These are phyloP conservation scores for Mythimna pallens DNA, from an alignment of 2,888 invertebrate species.

Conservation along the genomic window DNA sequence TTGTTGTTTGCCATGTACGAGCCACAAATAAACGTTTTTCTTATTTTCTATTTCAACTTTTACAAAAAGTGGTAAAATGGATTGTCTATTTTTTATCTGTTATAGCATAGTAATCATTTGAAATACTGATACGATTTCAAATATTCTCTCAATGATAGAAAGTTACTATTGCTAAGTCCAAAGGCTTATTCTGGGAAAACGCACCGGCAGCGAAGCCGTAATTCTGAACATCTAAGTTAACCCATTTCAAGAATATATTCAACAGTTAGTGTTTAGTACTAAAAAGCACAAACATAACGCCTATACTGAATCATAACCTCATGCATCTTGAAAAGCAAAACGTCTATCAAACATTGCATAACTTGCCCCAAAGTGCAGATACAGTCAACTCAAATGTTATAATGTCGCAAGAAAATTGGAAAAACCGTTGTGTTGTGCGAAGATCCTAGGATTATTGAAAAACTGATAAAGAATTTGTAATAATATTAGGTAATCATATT, in stretches of 20 bases:
- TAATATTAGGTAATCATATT: neutral
- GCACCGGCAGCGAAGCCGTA: neutral
- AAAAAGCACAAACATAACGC: slow-evolving; percentile 32
- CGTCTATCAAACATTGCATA: slow-evolving; percentile 14
- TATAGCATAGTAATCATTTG: no score
- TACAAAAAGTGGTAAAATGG: no score
- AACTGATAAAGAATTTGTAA: neutral
- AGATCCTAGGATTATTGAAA: neutral
- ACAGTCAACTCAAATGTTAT: slow-evolving; percentile 3
- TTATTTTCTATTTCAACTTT: neutral
- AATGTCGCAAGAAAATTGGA: neutral
- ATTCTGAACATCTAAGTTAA: neutral
- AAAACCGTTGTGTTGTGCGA: neutral
- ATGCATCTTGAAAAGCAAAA: slow-evolving; percentile 24
- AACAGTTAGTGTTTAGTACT: slow-evolving; percentile 39
- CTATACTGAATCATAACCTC: slow-evolving; percentile 7
- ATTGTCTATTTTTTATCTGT: no score
- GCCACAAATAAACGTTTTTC: neutral
- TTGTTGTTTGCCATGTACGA: no score
- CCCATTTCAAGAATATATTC: neutral
- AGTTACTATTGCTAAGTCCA: neutral
- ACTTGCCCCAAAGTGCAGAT: slow-evolving; percentile 3
- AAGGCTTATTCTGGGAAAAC: neutral
- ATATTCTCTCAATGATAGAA: neutral
- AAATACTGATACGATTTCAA: no score